These are phyloP conservation scores for Rhombomys opimus DNA, from an alignment of 2,113 vertebrate genomes.

Conservation along the genomic window DNA sequence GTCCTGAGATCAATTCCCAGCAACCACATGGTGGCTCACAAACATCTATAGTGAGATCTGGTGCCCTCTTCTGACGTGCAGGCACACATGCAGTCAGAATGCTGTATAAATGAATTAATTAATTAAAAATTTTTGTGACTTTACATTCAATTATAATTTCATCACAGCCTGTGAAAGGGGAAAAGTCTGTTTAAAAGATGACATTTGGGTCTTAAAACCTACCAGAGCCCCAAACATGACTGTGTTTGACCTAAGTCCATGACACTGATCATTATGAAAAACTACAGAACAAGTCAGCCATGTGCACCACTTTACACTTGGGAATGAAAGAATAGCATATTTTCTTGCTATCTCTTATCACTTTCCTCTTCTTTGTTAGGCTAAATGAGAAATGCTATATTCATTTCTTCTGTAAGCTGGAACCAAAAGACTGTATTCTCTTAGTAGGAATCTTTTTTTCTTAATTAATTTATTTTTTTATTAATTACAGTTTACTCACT, in stretches of 20 bases:
- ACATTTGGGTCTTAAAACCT: constrained; percentile 4
- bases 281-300: background rate
- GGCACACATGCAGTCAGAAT: no score
- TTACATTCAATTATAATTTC: background rate
- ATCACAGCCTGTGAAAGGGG: background rate
- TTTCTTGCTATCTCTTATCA: background rate
- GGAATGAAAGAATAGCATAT: background rate
- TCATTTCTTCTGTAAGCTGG: background rate
- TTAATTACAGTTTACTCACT: no score
- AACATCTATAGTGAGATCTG: no score
- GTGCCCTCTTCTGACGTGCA: no score
- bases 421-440: constrained; percentile 20
- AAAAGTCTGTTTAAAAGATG: background rate
- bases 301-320: background rate
- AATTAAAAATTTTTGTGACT: background rate
- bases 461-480: no score
- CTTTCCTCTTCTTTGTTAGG: background rate
- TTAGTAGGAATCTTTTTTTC: background rate
- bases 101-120: background rate
- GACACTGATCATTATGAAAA: constrained; percentile 1
- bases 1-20: no score
- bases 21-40: no score
- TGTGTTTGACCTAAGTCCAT: background rate
- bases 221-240: background rate
- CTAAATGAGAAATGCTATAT: background rate